Base-by-base conservation (phyloP, 2,113 vertebrate genomes). In the Rutilus rutilus region DNA sequence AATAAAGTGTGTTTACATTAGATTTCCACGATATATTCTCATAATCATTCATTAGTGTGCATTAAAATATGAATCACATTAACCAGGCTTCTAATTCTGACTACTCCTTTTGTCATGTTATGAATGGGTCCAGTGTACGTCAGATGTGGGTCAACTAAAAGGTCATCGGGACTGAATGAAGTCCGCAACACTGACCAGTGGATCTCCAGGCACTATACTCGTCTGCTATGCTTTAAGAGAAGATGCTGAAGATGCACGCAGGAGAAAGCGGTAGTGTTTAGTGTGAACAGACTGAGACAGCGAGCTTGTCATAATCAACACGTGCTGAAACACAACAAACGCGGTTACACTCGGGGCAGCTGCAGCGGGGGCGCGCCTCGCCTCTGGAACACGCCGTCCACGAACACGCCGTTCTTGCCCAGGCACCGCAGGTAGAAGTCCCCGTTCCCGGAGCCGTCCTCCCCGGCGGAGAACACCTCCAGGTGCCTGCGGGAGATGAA, bases 401-500 rank as follows among this genome's bases (percentile, higher is more conserved):
- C 97, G 93, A 98, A 98, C 91, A 98, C 97, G 92, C 97, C 97
- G 93, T 98, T 98, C 94, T 98, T 98, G 88, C 97, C 97, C 54
- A 98, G 96, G 89, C 97, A 98, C 85, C 96, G 92, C 93, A 98
- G 93, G 92, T 97, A 98, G 92, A 98, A 98, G 65, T 97, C 97
- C 27, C 97, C 96, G 87, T 93, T 91, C 87, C 93, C 92, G n/a
- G 90, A 82, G 75, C 92, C 93, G 81, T 95, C 94, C 88, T 94
- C 93, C 83, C 92, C 94, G 85, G 95, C 95, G 89, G 96, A 97
- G 93, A 98, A 97, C 79, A 98, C 97, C 92, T 99, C 97, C 88
- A 99, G 94, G 89, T 99, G 97, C 86, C 97, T 91, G 79, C 97
- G 96, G 2, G 97, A 99, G 90, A 99, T 99, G 94, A 99, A 99